Base-by-base conservation (phyloP, 2,797 vertebrate genomes). In the Percopsis omiscomaycus region DNA sequence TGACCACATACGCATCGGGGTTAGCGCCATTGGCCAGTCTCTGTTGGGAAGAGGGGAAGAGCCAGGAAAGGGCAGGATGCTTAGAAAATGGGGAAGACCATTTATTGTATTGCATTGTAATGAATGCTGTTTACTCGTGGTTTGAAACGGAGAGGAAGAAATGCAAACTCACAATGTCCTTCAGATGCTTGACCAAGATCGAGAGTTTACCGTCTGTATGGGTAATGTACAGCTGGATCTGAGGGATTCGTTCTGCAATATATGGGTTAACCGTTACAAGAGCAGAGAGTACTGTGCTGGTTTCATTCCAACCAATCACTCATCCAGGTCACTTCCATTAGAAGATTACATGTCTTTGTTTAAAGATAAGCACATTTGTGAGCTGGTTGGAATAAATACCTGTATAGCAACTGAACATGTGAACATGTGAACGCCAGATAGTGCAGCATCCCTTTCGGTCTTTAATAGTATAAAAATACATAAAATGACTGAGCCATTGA, bases 1-100 rank as follows among this genome's bases (percentile, higher is more conserved):
- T 94, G 64, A 94, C 91, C 83, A 93, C 94, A 0, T 94, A 94
- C 55, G 94, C 92, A 16, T 93, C 94, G 5, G 94, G 95, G 68
- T 75, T 88, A 1, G 93, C 92, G 66, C 94, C 94, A 48, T 94
- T 95, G 61, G 92, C 84, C 66, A 91, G 89, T 75, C 10, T 87
- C 95, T 96, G 86, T 75, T 73, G 14, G 81, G 29, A 42, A 53
- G 0, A 3, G 65, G 27, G 42, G 15, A 30, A 16, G 2, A 11
- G 30, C 10, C 11, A 59, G 22, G 30, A 28, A 59, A 8, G 13
- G n/a, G 27, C 5, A 28, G 22, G 2, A 2, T 10, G 52, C 11
- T 29, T 11, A 12, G 0, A 42, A 37, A 5, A 37, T 8, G 46
- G 46, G 46, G 13, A 48, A 48, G 14, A 51, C 12, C 49, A 51